Evolutionary conservation across 2,113 vertebrate species (phyloP), one percentile per base, ranked within the genome.

Genomic region (Manacus vitellinus): DNA sequence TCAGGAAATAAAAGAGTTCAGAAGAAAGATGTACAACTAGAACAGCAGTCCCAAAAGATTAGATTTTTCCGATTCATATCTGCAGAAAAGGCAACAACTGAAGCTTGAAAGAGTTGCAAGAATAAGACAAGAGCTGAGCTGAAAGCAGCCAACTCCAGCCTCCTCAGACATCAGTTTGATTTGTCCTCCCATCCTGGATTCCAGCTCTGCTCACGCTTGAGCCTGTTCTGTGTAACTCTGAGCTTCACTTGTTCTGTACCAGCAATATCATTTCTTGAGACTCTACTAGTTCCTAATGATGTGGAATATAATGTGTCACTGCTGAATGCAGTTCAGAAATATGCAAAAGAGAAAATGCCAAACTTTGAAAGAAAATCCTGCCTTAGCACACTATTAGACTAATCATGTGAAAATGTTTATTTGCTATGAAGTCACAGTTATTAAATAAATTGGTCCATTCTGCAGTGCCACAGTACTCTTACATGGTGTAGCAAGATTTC

Each of bases 391-490:
- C 71, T 92, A 59, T 97, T 94, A 96, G 62, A 72, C 71, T 76
- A 95, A 91, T 72, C 92, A 66, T 94, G 88, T 94, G 94, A 91
- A 96, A 96, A 92, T 94, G 81, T 95, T 94, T 97, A 95, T 92
- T 92, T 97, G 95, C 95, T 92, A 62, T 72, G 52, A 90, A 92
- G 94, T 68, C 78, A 94, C 79, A 95, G 77, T 81, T 96, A 95
- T 93, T 93, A 92, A 95, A 83, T 78, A 93, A 94, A 96, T 95
- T 68, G 83, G 92, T 91, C 73, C 80, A 74, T 92, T 91, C 91
- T 83, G 72, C 75, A 88, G 30, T 80, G 52, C 65, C 58, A 86
- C 20, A 22, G 46, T 74, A 72, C 41, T 88, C 77, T 63, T 52
- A 41, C 25, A 81, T 4, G n/a, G 27, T 49, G 41, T 35, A 68